phyloP scores from a whole-genome alignment of 2,113 vertebrate genomes.

The Albula goreensis region DNA sequence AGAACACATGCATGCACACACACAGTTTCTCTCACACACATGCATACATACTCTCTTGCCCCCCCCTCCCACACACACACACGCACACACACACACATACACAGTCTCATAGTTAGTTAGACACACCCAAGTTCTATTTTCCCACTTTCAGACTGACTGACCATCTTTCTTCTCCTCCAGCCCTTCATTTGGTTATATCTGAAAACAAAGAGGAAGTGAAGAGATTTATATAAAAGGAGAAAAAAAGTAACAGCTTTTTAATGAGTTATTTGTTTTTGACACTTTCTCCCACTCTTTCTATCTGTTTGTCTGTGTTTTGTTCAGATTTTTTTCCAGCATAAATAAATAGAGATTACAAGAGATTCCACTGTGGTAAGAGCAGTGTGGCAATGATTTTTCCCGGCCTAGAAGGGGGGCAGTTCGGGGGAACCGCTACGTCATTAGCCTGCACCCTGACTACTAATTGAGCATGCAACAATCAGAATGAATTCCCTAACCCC shows the following conservation, averaged over 20 bases:
- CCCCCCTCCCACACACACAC: too few relatives aligned
- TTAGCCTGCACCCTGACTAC: slow-evolving; percentile 46
- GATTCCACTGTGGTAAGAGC: not conserved
- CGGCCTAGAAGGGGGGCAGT: not conserved
- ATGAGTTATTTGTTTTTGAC: not conserved
- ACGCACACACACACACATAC: not conserved
- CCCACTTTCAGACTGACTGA: too few relatives aligned
- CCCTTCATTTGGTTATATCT: too few relatives aligned
- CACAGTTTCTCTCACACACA: not conserved
- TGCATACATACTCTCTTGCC: not conserved
- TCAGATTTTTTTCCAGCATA: not conserved
- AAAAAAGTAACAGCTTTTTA: not conserved
- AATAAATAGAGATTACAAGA: not conserved
- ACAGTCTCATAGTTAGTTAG: too few relatives aligned
- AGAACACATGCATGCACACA: not conserved
- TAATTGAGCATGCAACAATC: slow-evolving; percentile 51
- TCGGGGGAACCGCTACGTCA: slow-evolving; percentile 14
- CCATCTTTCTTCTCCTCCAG: too few relatives aligned
- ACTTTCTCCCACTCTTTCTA: not conserved
- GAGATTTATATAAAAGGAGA: not conserved
- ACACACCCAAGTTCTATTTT: too few relatives aligned
- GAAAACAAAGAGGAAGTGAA: not conserved
- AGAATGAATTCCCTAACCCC: slow-evolving; percentile 30
- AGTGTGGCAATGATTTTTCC: not conserved
- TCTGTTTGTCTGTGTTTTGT: too few relatives aligned